phyloP scores from a whole-genome alignment of 2,113 vertebrate genomes.

The Notothenia rossii region DNA sequence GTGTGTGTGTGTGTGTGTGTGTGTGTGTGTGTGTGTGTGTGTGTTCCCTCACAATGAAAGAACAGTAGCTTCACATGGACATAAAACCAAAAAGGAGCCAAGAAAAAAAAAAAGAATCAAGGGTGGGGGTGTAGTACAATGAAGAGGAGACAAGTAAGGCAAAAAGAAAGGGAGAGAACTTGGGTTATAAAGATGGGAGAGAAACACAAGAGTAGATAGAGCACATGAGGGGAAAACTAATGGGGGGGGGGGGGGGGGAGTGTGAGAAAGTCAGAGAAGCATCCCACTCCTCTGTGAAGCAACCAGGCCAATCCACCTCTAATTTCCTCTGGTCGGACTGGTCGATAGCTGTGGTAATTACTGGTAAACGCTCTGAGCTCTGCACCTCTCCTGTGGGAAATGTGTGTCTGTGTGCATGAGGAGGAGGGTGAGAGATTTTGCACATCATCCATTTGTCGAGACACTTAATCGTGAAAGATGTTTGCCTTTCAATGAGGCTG shows the following conservation, averaged over 20 bases:
- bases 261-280: slow-evolving; percentile 51
- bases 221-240: slow-evolving; percentile 8
- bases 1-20: slow-evolving; percentile 61
- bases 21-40: slow-evolving; percentile 27
- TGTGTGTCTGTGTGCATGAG: slow-evolving; percentile 48
- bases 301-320: slow-evolving; percentile 77
- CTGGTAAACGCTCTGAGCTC: slow-evolving; percentile 73
- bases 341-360: slow-evolving; percentile 81
- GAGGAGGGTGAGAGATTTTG: slow-evolving; percentile 30
- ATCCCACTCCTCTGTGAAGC: slow-evolving; percentile 65
- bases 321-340: slow-evolving; percentile 79
- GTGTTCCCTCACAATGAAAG: slow-evolving; percentile 66
- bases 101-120: slow-evolving; percentile 13
- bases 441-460: slow-evolving; percentile 22
- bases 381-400: slow-evolving; percentile 57
- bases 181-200: slow-evolving; percentile 40
- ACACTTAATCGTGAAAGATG: slow-evolving; percentile 1
- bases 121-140: slow-evolving; percentile 10
- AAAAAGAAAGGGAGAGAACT: slow-evolving; percentile 32
- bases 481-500: slow-evolving; percentile 21
- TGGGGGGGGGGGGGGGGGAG: slow-evolving; percentile 42
- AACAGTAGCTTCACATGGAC: slow-evolving; percentile 68
- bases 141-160: slow-evolving; percentile 43
- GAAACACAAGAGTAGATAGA: slow-evolving; percentile 34
- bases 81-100: slow-evolving; percentile 64